Conservation (phyloP, 2,113 vertebrate species). For the Lynx canadensis region DNA sequence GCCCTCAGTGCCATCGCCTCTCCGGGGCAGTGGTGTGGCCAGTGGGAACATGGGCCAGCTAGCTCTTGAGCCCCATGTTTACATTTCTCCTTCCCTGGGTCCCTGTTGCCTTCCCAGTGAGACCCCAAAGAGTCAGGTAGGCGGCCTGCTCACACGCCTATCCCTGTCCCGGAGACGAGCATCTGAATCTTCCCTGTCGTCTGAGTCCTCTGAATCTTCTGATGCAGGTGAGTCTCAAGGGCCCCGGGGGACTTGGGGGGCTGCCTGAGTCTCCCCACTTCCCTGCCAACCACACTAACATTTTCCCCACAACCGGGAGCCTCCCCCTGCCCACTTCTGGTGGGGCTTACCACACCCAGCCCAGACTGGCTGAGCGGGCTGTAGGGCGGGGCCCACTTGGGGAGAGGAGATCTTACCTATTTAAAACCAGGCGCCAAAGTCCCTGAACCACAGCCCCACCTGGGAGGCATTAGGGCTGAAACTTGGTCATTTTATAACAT, state of each 20-base stretch:
- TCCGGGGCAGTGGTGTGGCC: not conserved
- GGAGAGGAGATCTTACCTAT: constrained; percentile 43
- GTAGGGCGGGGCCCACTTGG: constrained; percentile 1
- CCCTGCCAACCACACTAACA: not conserved
- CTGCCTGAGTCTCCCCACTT: not conserved
- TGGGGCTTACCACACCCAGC: constrained; percentile 9
- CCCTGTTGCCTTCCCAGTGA: constrained; percentile 85
- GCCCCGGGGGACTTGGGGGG: not conserved
- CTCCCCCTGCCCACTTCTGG: not conserved
- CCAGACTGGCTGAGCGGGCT: not conserved
- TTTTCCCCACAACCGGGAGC: not conserved
- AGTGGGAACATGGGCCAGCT: not conserved
- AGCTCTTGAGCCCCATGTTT: not conserved
- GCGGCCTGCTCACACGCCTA: not conserved
- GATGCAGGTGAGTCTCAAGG: constrained; percentile 89
- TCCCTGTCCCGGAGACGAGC: constrained; percentile 54
- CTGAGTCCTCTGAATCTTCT: constrained; percentile 88
- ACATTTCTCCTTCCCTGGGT: constrained; percentile 16
- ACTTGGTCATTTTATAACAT: not conserved
- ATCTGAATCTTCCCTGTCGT: constrained; percentile 73
- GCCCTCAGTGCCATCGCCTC: not conserved
- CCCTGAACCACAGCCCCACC: constrained; percentile 44
- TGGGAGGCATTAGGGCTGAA: constrained; percentile 1
- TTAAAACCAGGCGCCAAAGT: constrained; percentile 12
- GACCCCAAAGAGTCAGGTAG: constrained; percentile 88